Conservation (phyloP, 1,140 invertebrate species). For the Nebria ingens region DNA sequence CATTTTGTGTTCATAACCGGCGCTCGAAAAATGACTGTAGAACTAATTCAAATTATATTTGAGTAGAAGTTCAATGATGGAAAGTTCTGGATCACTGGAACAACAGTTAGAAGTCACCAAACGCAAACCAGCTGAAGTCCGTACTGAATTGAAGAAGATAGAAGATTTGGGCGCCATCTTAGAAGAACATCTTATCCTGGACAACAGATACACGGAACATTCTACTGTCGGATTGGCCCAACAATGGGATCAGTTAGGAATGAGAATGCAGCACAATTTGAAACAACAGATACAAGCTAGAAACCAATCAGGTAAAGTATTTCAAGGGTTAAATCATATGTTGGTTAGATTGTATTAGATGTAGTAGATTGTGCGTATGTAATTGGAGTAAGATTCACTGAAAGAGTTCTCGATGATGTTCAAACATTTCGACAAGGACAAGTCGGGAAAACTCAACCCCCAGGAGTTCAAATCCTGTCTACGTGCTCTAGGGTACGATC, state of each 20-base stretch:
- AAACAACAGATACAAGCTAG: conserved; percentile 98
- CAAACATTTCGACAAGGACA: conserved; percentile 99
- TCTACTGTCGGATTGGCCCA: conserved; percentile 96
- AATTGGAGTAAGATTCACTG: conserved; percentile 95
- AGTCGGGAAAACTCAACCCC: conserved; percentile 91
- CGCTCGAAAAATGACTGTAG: too few relatives aligned
- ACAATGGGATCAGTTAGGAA: conserved; percentile 98
- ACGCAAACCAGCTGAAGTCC: conserved; percentile 90
- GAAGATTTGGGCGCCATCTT: conserved; percentile 94
- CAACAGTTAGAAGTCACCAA: conserved; percentile 91
- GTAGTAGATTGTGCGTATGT: background rate
- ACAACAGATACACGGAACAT: conserved; percentile 98
- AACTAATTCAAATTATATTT: too few relatives aligned
- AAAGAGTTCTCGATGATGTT: conserved; percentile 99
- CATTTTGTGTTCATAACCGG: too few relatives aligned
- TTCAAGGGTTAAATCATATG: background rate
- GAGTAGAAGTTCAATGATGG: conserved; percentile 95
- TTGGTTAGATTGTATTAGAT: background rate
- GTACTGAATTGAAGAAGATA: conserved; percentile 89
- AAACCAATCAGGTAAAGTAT: conserved; percentile 73
- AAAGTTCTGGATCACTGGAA: conserved; percentile 94
- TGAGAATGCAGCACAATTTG: conserved; percentile 99
- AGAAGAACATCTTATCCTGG: conserved; percentile 95
- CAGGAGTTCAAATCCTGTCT: conserved; percentile 99
- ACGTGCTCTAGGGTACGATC: conserved; percentile 94